A percentile compares a stretch with the other conserved stretches of the same genome.
Conservation (phyloP, 2,888 invertebrate species). For the Eudasyphora cyanicolor region DNA sequence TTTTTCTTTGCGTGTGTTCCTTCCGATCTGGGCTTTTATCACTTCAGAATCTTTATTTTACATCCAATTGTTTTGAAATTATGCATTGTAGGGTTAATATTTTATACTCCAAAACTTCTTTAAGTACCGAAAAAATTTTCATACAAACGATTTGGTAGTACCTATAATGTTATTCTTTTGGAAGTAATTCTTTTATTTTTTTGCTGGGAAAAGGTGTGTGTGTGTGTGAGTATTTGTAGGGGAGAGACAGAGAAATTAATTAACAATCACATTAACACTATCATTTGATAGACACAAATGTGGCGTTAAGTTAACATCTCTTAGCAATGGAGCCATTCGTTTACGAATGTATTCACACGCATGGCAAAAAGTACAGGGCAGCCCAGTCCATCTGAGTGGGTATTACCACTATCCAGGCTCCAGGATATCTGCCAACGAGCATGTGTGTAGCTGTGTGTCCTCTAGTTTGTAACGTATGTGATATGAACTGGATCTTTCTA, state of each 20-base stretch:
- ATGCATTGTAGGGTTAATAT: too few relatives aligned
- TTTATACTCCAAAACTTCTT: background rate
- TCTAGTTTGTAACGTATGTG: too few relatives aligned
- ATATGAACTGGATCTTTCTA: too few relatives aligned
- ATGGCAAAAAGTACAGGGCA: background rate
- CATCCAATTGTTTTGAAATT: too few relatives aligned
- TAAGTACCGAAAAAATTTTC: slow-evolving; percentile 4
- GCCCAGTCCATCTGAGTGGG: background rate
- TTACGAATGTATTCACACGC: background rate
- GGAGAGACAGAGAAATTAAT: slow-evolving; percentile 35
- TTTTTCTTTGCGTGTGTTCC: too few relatives aligned
- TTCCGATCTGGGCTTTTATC: too few relatives aligned
- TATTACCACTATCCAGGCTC: background rate
- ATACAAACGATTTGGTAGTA: too few relatives aligned
- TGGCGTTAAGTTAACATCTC: slow-evolving; percentile 23
- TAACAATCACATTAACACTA: slow-evolving; percentile 43
- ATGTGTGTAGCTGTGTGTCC: too few relatives aligned
- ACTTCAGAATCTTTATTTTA: too few relatives aligned
- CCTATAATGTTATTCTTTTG: too few relatives aligned
- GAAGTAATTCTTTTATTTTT: slow-evolving; percentile 15
- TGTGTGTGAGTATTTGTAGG: too few relatives aligned
- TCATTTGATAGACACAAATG: slow-evolving; percentile 26
- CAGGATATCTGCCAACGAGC: background rate
- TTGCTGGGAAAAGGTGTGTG: too few relatives aligned
- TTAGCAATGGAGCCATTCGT: background rate